A percentile compares a stretch with the other conserved stretches of the same genome.
phyloP scores from a whole-genome alignment of 1,140 invertebrate genomes.

The Calliopsis andreniformis region DNA sequence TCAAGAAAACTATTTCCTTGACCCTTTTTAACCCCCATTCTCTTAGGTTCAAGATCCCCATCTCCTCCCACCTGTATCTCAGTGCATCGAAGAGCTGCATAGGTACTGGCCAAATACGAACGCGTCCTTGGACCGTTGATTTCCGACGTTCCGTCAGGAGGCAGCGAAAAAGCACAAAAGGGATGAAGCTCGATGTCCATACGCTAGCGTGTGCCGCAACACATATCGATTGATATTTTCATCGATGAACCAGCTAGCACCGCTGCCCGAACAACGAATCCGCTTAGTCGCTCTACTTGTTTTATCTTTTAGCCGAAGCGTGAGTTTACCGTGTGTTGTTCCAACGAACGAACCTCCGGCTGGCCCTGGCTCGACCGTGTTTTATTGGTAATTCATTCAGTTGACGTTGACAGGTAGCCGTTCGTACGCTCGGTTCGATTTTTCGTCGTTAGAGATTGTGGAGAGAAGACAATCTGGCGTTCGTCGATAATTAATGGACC shows the following conservation, averaged over 20 bases:
- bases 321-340: conserved; percentile 7
- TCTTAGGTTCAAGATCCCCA: too few species aligned
- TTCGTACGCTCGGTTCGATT: conserved; percentile 9
- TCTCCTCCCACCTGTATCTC: too few species aligned
- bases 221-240: conserved; percentile 32
- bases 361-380: not conserved
- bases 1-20: too few species aligned
- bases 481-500: conserved; percentile 39
- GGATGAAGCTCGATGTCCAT: too few species aligned
- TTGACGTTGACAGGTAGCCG: conserved; percentile 39
- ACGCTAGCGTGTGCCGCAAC: not conserved
- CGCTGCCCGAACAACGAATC: not conserved
- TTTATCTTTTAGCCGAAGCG: conserved; percentile 6
- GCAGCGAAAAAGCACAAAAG: too few species aligned
- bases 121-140: too few species aligned
- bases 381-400: conserved; percentile 37
- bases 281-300: conserved; percentile 1
- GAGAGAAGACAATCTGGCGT: conserved; percentile 15
- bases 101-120: too few species aligned
- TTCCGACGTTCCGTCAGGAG: too few species aligned
- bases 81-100: too few species aligned
- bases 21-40: too few species aligned
- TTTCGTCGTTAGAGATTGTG: not conserved
- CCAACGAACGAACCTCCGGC: not conserved
- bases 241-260: conserved; percentile 16